phyloP scores from a whole-genome alignment of 2,888 invertebrate species.

The Drosophila acutilabella region DNA sequence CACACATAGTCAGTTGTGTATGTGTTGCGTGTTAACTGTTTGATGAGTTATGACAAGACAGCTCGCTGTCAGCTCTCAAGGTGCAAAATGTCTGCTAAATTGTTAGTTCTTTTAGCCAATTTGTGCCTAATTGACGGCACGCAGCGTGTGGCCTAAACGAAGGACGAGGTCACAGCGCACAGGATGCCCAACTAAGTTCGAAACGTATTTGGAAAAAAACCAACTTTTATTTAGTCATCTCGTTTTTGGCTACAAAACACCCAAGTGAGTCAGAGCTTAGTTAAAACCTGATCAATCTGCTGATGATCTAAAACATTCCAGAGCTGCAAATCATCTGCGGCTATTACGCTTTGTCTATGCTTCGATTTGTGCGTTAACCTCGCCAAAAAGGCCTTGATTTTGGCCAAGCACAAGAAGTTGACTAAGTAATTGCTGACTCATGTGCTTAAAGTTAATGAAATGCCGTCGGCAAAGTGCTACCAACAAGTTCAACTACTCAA shows the following conservation, averaged over 20 bases:
- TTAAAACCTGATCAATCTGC: conserved; percentile 38
- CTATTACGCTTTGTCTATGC: conserved; percentile 43
- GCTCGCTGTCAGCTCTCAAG: conserved; percentile 15
- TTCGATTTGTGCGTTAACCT: conserved; percentile 50
- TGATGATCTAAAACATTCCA: conserved; percentile 46
- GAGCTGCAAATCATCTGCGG: conserved; percentile 40
- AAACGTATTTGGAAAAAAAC: not conserved
- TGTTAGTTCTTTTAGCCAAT: conserved; percentile 55
- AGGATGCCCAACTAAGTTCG: not conserved
- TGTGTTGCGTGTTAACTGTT: conserved; percentile 39
- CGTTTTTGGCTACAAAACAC: conserved; percentile 2
- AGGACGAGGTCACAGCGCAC: conserved; percentile 43
- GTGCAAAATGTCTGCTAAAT: conserved; percentile 43
- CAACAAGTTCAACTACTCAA: not conserved
- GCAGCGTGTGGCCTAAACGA: conserved; percentile 54
- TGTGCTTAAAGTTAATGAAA: conserved; percentile 28
- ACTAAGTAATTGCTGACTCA: conserved; percentile 54
- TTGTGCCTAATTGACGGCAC: conserved; percentile 64
- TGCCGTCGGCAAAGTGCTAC: conserved; percentile 48
- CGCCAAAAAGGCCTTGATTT: conserved; percentile 44
- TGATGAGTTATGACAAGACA: conserved; percentile 38
- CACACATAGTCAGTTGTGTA: conserved; percentile 6
- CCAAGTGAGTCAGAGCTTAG: conserved; percentile 46
- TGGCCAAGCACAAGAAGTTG: conserved; percentile 36
- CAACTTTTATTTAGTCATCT: conserved; percentile 3